phyloP scores from a whole-genome alignment of 2,797 vertebrate genomes.

The Syncerus caffer region DNA sequence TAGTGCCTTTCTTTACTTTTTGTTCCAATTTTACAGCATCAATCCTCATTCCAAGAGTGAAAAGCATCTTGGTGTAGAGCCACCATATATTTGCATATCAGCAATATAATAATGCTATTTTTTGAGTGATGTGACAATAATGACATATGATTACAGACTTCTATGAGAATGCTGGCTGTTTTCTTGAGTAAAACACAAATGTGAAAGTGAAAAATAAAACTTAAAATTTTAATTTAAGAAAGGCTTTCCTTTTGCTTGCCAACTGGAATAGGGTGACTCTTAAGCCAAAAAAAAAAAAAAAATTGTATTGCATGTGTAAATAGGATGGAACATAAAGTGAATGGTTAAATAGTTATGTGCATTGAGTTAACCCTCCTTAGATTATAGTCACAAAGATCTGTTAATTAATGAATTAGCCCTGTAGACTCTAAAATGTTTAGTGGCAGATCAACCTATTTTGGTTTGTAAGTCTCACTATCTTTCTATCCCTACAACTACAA shows the following conservation, averaged over 20 bases:
- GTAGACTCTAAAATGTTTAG: neutral
- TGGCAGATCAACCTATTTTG: neutral
- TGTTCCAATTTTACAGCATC: neutral
- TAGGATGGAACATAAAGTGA: neutral
- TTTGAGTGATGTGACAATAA: neutral
- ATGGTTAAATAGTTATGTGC: neutral
- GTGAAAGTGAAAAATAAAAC: neutral
- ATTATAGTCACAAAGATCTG: neutral
- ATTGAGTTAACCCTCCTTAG: neutral
- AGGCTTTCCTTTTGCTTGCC: neutral
- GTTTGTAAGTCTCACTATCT: slow-evolving; percentile 34
- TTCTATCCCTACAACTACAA: neutral
- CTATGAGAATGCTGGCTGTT: neutral
- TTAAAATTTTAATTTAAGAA: neutral
- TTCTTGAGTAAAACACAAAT: neutral
- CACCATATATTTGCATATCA: neutral
- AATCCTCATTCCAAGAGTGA: neutral
- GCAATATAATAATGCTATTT: neutral
- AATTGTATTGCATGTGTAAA: neutral
- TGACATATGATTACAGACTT: neutral
- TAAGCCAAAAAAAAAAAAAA: neutral
- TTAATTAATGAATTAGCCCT: neutral
- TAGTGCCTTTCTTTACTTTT: neutral
- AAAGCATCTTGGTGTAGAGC: neutral
- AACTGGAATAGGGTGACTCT: neutral